Base-by-base conservation (phyloP, 1,140 invertebrate genomes). In the Hycleus phaleratus region DNA sequence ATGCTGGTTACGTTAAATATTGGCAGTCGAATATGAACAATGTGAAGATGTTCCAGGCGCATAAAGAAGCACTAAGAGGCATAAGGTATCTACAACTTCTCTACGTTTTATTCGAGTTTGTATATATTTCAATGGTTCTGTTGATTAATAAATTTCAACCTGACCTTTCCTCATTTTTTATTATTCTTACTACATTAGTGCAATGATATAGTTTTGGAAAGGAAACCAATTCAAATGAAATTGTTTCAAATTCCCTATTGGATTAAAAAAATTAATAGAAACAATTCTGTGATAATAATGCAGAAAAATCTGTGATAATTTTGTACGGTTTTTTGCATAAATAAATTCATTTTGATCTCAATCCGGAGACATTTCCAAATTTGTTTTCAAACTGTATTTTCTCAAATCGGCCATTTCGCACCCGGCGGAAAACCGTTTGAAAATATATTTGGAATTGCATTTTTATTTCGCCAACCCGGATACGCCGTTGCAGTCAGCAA, bases 11-110 rank as follows among this genome's bases (percentile, higher is more conserved):
- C 73, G 93, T 99, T 44, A 99, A 99, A 72, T 99, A 99, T 79
- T 99, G 97, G 97, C 97, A 99, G 81, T 95, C 94, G 64, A 99
- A 99, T 78, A 99, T 99, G 97, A 99, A 99, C 80, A 99, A 99
- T 79, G 97, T 99, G 12, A 98, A 99, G 83, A 98, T 99, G 94
- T 99, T 96, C 82, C 96, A 98, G 80, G 97, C 95, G 38, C 97
- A 99, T 78, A 98, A 99, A 85, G 97, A 99, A 82, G 90, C 97
- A 59, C 89, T 99, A 68, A 85, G 97, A 75, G 96, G 95, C 78
- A 90, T 99, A 80, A 95, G 91, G 92, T 96, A 88, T 81, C 80
- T 75, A 71, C 67, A 71, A 67, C 68, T 71, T 67, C 68, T 71
- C 70, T 72, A 42, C 67, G 65, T 66, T 59, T 60, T 70, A 63